Evolutionary conservation across 2,113 vertebrate genomes (phyloP).

Genomic region (Chaenogobius annularis): DNA sequence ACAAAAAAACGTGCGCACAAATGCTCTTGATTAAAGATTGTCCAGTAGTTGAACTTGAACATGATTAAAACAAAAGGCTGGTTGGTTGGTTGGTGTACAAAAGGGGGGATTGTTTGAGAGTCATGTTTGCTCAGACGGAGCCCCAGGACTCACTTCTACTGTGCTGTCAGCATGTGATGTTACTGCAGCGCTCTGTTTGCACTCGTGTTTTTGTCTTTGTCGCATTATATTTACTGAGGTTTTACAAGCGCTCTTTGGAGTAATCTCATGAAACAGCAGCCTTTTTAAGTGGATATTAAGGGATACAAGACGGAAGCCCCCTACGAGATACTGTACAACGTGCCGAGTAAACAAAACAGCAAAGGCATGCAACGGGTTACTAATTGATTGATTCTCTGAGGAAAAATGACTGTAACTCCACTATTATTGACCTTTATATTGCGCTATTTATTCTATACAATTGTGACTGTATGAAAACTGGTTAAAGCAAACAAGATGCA

Average conservation of each 20-base stretch:
- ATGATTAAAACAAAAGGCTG: background rate
- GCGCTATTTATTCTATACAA: too few species aligned
- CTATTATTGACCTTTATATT: background rate
- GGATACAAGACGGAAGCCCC: background rate
- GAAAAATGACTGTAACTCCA: background rate
- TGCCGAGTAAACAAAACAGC: background rate
- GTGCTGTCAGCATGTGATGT: background rate
- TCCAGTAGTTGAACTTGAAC: background rate
- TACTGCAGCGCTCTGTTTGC: background rate
- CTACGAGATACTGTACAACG: background rate
- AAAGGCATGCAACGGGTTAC: background rate
- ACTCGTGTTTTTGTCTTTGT: background rate
- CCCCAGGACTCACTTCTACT: slow-evolving; percentile 9
- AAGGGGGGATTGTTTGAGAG: background rate
- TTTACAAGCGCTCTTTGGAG: background rate
- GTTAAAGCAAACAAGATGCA: too few species aligned
- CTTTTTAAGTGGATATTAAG: background rate
- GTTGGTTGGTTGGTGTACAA: background rate
- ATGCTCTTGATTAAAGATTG: too few species aligned
- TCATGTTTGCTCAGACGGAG: slow-evolving; percentile 1
- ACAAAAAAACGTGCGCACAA: too few species aligned
- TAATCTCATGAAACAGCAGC: background rate
- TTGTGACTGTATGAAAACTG: too few species aligned
- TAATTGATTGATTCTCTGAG: background rate
- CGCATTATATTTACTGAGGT: background rate